phyloP scores from a whole-genome alignment of 2,797 vertebrate genomes.

The Ammospiza maritima region DNA sequence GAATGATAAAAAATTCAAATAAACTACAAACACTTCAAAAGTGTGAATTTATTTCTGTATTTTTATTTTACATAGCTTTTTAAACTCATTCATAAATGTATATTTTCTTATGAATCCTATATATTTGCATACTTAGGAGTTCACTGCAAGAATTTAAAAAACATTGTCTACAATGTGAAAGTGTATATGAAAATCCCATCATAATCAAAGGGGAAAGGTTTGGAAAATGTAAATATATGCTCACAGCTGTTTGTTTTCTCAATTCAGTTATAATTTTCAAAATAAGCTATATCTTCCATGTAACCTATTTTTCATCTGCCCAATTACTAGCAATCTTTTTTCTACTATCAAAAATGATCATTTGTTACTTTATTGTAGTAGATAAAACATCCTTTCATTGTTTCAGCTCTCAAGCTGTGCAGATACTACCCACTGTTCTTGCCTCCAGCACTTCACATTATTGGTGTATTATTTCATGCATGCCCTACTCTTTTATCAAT shows the following conservation, averaged over 20 bases:
- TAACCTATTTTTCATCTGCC: constrained; percentile 87
- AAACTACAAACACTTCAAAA: neutral
- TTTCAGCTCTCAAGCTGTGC: constrained; percentile 86
- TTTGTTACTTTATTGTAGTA: constrained; percentile 93
- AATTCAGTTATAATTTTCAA: constrained; percentile 71
- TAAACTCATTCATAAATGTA: neutral
- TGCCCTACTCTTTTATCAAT: constrained; percentile 96
- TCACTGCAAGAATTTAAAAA: neutral
- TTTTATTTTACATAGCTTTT: neutral
- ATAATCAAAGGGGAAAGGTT: constrained; percentile 59
- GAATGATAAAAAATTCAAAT: neutral
- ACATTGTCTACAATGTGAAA: neutral
- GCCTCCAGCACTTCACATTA: constrained; percentile 94
- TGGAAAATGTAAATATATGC: constrained; percentile 69
- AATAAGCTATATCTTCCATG: constrained; percentile 72
- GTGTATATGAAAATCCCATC: neutral
- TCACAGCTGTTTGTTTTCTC: constrained; percentile 77
- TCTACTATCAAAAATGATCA: constrained; percentile 86
- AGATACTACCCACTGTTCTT: constrained; percentile 90
- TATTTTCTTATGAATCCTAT: neutral
- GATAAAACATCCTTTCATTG: constrained; percentile 91
- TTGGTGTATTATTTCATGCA: constrained; percentile 97
- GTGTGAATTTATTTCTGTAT: neutral
- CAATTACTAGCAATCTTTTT: constrained; percentile 85
- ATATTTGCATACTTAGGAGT: neutral